A percentile compares a stretch with the other conserved stretches of the same genome.
Evolutionary conservation across 2,113 vertebrate genomes (phyloP).

Genomic region (Rutilus rutilus): DNA sequence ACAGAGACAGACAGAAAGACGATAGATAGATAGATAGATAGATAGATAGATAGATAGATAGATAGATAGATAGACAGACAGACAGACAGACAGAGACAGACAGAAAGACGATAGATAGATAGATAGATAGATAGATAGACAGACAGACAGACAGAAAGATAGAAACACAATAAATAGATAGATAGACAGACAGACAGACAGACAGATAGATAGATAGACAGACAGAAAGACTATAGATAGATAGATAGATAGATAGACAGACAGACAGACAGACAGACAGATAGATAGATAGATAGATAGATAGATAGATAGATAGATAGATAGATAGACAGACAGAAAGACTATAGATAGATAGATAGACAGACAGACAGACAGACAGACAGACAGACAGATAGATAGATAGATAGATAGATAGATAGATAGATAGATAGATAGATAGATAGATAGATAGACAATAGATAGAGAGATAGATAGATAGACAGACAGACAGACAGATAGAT

Average conservation of each 20-base stretch:
- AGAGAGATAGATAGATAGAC: too few species aligned
- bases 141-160: background rate
- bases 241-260: too few species aligned
- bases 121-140: background rate
- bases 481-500: too few species aligned
- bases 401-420: background rate
- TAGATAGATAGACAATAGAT: too few species aligned
- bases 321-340: background rate
- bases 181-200: background rate
- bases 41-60: too few species aligned
- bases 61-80: too few species aligned
- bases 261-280: too few species aligned
- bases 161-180: background rate
- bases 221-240: rapidly evolving
- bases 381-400: background rate
- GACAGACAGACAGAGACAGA: too few species aligned
- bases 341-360: background rate
- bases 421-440: too few species aligned
- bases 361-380: background rate
- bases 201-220: background rate
- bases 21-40: too few species aligned
- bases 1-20: too few species aligned
- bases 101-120: too few species aligned
- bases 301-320: background rate
- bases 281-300: background rate